Evolutionary conservation across 1,140 invertebrate genomes (phyloP), one percentile per base, ranked within the genome.

Genomic region (Scaptomyza hsui): DNA sequence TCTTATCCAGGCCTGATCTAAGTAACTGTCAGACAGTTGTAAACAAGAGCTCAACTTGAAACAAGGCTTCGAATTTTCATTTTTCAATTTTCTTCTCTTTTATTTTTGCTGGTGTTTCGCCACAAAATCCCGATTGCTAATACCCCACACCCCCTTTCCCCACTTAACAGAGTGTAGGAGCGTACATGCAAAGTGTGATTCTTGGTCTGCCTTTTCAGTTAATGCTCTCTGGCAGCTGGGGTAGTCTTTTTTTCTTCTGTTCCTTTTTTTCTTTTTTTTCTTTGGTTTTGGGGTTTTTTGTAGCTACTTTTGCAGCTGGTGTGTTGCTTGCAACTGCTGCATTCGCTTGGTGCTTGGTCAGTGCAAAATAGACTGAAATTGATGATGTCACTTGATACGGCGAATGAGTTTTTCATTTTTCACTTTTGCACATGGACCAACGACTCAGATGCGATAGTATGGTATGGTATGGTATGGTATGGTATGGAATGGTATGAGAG

Each of bases 401-500:
- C 81, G 86, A 78, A 89, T 89, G 86, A 83, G 86, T 82, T 89
- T 89, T 86, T 89, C 80, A 89, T 81, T 89, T 89, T 86, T 89
- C 86, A 80, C 75, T 70, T 85, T 74, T 78, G 19, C 78, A 60
- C 76, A 55, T 68, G 56, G 9, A 2, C 10, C 49, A 63, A n/a
- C 26, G 10, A 10, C 32, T 7, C n/a, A n/a, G n/a, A n/a, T n/a
- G n/a, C n/a, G n/a, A n/a, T n/a, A n/a, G n/a, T n/a, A n/a, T n/a
- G n/a, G n/a, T n/a, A n/a, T n/a, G n/a, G n/a, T n/a, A n/a, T n/a
- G n/a, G n/a, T n/a, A n/a, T n/a, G n/a, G n/a, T n/a, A n/a, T n/a
- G n/a, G n/a, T n/a, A n/a, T n/a, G n/a, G n/a, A n/a, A n/a, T n/a
- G n/a, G n/a, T n/a, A n/a, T n/a, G n/a, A n/a, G n/a, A n/a, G n/a